These are phyloP conservation scores for Spisula subtruncata DNA, from an alignment of 2,888 invertebrate genomes.

Conservation along the genomic window DNA sequence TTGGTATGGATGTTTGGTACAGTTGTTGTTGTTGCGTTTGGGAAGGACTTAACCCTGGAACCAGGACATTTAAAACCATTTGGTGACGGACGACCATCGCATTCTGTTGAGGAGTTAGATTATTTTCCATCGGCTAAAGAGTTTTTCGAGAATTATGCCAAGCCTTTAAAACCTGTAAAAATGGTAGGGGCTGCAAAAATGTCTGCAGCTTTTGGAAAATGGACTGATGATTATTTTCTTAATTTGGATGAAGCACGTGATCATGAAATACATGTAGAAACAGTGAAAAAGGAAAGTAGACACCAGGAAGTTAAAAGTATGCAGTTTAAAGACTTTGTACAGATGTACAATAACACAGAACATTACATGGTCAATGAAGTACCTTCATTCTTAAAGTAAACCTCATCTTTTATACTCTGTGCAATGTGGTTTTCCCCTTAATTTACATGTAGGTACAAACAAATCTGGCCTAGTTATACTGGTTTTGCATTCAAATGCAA, in stretches of 20 bases:
- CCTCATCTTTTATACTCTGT: too few species aligned
- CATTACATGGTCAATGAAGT: conserved; percentile 86
- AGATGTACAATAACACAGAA: conserved; percentile 82
- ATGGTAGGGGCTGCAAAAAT: conserved; percentile 82
- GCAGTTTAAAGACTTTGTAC: conserved; percentile 84
- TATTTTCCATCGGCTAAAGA: conserved; percentile 78
- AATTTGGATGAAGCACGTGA: conserved; percentile 74
- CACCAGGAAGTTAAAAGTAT: conserved; percentile 76
- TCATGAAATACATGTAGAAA: conserved; percentile 82
- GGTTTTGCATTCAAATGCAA: too few species aligned
- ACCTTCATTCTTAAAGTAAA: conserved; percentile 77
- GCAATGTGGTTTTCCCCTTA: too few species aligned
- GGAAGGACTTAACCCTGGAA: conserved; percentile 69
- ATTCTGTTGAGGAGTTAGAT: conserved; percentile 76
- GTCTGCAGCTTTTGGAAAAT: conserved; percentile 81
- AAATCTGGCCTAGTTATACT: too few species aligned
- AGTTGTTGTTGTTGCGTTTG: background rate
- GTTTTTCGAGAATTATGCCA: conserved; percentile 84
- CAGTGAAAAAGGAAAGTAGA: conserved; percentile 85
- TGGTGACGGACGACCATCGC: conserved; percentile 79
- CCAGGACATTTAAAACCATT: conserved; percentile 83
- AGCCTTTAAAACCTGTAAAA: conserved; percentile 79
- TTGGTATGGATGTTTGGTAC: background rate
- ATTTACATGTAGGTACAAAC: too few species aligned
- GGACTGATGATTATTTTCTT: conserved; percentile 86